A percentile compares a stretch with the other conserved stretches of the same genome.
Conservation (phyloP, 2,888 invertebrate species). For the Drosophila cracens region DNA sequence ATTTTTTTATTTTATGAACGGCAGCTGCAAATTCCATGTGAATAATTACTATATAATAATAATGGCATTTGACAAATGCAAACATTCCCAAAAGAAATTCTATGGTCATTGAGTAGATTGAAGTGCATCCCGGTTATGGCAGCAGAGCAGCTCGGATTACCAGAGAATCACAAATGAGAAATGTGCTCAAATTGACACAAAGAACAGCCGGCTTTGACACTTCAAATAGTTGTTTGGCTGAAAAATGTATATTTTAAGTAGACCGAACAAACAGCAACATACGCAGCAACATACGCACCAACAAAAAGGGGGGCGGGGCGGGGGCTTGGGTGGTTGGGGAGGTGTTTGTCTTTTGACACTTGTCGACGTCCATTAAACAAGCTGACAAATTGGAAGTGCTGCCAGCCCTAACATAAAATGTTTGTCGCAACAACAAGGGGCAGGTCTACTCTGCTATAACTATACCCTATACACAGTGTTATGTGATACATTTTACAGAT, state of each 20-base stretch:
- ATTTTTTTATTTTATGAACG: background rate
- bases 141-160: conserved; percentile 45
- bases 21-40: conserved; percentile 61
- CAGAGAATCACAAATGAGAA: conserved; percentile 29
- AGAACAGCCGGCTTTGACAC: conserved; percentile 63
- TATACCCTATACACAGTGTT: conserved; percentile 18
- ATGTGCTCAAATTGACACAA: conserved; percentile 37
- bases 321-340: background rate
- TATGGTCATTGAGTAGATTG: conserved; percentile 15
- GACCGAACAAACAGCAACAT: conserved; percentile 14
- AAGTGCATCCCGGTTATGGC: conserved; percentile 40
- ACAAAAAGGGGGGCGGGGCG: background rate
- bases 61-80: conserved; percentile 50
- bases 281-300: conserved; percentile 17
- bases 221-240: conserved; percentile 45
- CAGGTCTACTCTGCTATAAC: background rate
- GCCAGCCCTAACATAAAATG: conserved; percentile 19
- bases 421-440: background rate
- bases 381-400: conserved; percentile 63
- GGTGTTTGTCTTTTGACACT: conserved; percentile 54
- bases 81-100: conserved; percentile 6
- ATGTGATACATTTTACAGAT: conserved; percentile 4
- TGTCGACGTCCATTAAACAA: conserved; percentile 63
- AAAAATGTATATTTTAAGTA: conserved; percentile 47
- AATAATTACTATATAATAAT: conserved; percentile 54